Base-by-base conservation (phyloP, 2,888 invertebrate genomes). In the Pinctada fucata region DNA sequence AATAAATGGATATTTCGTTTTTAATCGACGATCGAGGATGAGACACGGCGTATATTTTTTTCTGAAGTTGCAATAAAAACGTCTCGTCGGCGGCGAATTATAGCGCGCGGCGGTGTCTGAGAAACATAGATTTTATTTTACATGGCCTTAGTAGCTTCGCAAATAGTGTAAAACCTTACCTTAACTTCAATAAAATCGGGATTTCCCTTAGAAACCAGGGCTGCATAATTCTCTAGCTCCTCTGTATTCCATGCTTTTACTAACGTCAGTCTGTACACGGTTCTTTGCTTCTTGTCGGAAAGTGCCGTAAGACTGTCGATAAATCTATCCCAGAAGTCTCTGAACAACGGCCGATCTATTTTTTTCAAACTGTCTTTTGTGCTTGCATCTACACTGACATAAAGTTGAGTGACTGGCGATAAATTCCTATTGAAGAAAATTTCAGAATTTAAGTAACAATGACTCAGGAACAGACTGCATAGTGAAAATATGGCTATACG, bases 181-280 rank as follows among this genome's bases (percentile, higher is more conserved):
- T 94, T 94, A 64, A 94, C 93, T 91, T 94, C 94, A 83, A 94
- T 94, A 84, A 94, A 94, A 89, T 94, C 94, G 68, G 94, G 94
- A 75, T 93, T 90, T 10, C 94, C 94, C 5, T 93, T 82, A 3
- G 90, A 87, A 0, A 94, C 94, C 10, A 94, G 91, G 48, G 93
- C 89, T 2, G 94, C 94, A 90, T 94, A 94, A 79, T 92, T 93
- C 78, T 93, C 93, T 63, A 94, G 81, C 85, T 94, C 94, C 64
- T 94, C 94, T 1, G 93, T 93, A 89, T 94, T 94, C 93, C 93
- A 94, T 6, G 93, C 92, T 87, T 94, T 94, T 2, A 94, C 94
- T 65, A 94, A 90, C 2, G 94, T 94, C 75, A 94, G 88, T 81
- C 94, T 91, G 87, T 94, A 94, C 2, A 94, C 94, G 58, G 94